Evolutionary conservation across 2,113 vertebrate genomes (phyloP).

Genomic region (Egretta garzetta): DNA sequence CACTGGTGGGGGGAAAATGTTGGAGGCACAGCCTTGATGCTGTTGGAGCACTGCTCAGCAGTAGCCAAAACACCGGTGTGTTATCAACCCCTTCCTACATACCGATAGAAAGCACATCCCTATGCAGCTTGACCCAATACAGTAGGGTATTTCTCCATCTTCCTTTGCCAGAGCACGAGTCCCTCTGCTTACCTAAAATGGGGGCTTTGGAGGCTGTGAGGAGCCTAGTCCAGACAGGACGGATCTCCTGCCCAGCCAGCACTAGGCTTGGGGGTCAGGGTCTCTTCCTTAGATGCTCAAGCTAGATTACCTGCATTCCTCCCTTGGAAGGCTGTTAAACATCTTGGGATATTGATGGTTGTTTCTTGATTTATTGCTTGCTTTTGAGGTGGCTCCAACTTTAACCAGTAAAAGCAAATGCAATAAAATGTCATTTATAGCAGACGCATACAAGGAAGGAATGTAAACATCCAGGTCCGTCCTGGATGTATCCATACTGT

Average conservation of each 20-base stretch:
- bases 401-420: not conserved
- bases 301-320: not conserved
- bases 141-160: constrained; percentile 57
- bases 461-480: not conserved
- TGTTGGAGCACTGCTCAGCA: too few relatives aligned
- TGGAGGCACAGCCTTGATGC: too few relatives aligned
- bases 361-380: not conserved
- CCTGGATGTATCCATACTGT: too few relatives aligned
- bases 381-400: not conserved
- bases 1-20: too few relatives aligned
- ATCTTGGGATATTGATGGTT: not conserved
- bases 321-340: not conserved
- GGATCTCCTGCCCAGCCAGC: not conserved
- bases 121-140: too few relatives aligned
- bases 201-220: not conserved
- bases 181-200: not conserved
- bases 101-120: too few relatives aligned
- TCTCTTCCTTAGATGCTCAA: not conserved
- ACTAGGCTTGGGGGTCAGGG: not conserved
- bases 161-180: not conserved
- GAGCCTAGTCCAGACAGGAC: not conserved
- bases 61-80: too few relatives aligned
- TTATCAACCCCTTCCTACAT: too few relatives aligned
- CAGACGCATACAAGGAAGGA: not conserved
- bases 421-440: not conserved